Evolutionary conservation across 2,113 vertebrate species (phyloP).

Genomic region (Apus apus): DNA sequence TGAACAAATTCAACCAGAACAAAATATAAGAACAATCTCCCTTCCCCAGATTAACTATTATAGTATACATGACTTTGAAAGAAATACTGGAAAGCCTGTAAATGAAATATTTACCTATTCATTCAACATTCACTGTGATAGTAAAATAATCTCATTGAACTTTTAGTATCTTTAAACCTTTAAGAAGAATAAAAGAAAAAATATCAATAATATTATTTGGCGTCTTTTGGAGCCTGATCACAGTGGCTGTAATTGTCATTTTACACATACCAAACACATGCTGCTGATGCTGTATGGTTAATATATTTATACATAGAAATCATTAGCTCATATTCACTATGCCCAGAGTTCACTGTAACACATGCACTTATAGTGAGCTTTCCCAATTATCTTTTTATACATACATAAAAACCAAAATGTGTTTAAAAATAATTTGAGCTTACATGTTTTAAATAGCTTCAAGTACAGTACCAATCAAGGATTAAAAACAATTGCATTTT

Average conservation of each 20-base stretch:
- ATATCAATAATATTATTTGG: neutral
- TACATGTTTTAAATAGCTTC: neutral
- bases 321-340: accelerated
- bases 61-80: neutral
- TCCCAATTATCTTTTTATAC: neutral
- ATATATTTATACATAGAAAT: neutral
- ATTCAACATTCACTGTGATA: neutral
- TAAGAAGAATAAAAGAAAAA: neutral
- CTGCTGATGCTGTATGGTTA: neutral
- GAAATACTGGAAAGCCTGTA: neutral
- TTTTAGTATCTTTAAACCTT: neutral
- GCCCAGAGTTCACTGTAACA: neutral
- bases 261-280: neutral
- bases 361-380: neutral
- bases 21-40: neutral
- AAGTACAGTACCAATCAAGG: neutral
- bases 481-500: neutral
- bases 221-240: neutral
- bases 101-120: neutral
- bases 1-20: neutral
- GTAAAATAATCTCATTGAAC: neutral
- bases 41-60: too few species aligned
- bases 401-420: neutral
- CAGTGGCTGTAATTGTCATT: neutral
- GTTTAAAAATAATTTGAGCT: neutral